Evolutionary conservation across 2,888 invertebrate genomes (phyloP), one percentile per base, ranked within the genome.

Genomic region (Eupithecia centaureata): DNA sequence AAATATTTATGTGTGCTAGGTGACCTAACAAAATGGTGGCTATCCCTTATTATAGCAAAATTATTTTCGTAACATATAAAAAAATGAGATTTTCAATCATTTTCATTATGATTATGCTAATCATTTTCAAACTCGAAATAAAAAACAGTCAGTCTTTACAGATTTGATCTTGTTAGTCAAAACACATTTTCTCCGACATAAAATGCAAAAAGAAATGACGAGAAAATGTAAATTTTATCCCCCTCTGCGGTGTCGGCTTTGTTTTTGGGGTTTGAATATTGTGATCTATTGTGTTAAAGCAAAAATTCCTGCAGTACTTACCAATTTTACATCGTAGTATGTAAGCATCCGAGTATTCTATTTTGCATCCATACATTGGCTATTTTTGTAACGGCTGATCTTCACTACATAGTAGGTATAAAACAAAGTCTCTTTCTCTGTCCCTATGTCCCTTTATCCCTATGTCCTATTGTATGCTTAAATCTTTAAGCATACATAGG

Each of bases 151-250:
- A 38, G 54, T 52, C 56, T 56, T 54, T 62, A 25, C 56, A 22
- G 28, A 27, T 63, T 54, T 56, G 35, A 62, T 82, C 81, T 83
- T 76, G 79, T 85, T 84, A 83, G 77, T 73, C 85, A 73, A 81
- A 85, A 81, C 87, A 85, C 87, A 85, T 84, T 79, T 82, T 75
- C 73, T 75, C 54, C 79, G 76, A 76, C 80, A 84, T 28, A 87
- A 86, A 87, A 87, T 85, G 84, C 81, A 81, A 86, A 87, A 74
- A 76, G 77, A 82, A 76, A 78, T 77, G 76, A 77, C 82, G 78
- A 82, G 67, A 77, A 83, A 82, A 88, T 88, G 85, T 80, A 85
- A 88, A 89, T 88, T 83, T 83, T 78, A 83, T 83, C 68, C 71
- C 75, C 65, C 76, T 75, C 76, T 69, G 71, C 72, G 64, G 70